Conservation (phyloP, 37 sponge, comb jelly and placozoan species). For the Geodia barretti region DNA sequence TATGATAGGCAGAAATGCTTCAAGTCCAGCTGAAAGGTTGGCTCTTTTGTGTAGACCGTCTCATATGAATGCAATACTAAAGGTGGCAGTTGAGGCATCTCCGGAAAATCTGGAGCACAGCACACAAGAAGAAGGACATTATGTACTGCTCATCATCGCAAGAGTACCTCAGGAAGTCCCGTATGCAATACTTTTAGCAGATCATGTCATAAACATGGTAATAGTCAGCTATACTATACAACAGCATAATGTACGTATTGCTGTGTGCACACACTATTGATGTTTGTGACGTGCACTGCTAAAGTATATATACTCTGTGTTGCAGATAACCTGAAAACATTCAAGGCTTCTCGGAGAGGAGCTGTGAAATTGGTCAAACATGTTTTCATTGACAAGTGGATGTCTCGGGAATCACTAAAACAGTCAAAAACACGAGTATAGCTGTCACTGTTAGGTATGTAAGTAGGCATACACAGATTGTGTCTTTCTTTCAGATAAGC, state of each 20-base stretch:
- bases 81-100: background rate
- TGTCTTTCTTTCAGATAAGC: background rate
- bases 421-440: background rate
- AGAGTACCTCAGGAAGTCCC: background rate
- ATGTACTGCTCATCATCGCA: background rate
- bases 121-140: background rate
- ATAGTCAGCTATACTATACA: background rate
- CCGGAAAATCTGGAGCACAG: background rate
- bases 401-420: background rate
- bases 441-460: background rate
- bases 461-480: no score
- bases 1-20: constrained; percentile 27
- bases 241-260: background rate
- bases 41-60: no score
- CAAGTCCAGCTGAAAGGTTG: background rate
- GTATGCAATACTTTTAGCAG: no score
- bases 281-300: background rate
- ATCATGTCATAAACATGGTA: no score
- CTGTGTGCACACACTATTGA: background rate
- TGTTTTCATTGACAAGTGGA: background rate
- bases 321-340: background rate
- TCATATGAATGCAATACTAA: background rate
- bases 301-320: background rate
- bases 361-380: background rate
- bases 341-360: background rate